A percentile compares a stretch with the other conserved stretches of the same genome.
Evolutionary conservation across 2,888 invertebrate species (phyloP).

Genomic region (Ceriagrion tenellum): DNA sequence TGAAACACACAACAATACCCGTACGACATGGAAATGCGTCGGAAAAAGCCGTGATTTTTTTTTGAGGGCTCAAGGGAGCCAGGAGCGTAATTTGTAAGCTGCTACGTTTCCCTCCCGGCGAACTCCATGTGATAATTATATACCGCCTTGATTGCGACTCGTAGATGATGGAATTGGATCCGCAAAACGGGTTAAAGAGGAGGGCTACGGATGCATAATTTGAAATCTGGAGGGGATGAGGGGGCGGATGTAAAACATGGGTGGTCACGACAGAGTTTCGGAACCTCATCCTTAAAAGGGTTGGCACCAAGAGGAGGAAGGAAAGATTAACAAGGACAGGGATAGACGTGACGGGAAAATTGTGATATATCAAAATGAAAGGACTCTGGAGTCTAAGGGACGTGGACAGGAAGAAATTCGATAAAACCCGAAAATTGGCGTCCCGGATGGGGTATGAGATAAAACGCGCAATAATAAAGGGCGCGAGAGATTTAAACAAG

Average conservation of each 20-base stretch:
- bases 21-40: neutral
- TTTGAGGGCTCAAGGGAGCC: neutral
- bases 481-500: neutral
- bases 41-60: neutral
- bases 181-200: neutral
- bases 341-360: neutral
- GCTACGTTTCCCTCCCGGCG: neutral
- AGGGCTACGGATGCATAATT: neutral
- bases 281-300: neutral
- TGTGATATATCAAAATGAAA: neutral
- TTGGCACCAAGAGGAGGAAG: neutral
- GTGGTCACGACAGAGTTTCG: neutral
- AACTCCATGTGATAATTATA: constrained; percentile 42
- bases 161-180: neutral
- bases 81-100: constrained; percentile 42
- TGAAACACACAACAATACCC: constrained; percentile 16
- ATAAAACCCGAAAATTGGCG: neutral
- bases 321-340: neutral
- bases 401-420: neutral
- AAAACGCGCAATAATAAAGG: neutral
- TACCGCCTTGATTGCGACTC: neutral
- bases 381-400: neutral
- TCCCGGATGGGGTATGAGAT: neutral
- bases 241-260: neutral
- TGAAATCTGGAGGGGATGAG: neutral